Base-by-base conservation (phyloP, 1,140 invertebrate species). In the Notospermus geniculatus region DNA sequence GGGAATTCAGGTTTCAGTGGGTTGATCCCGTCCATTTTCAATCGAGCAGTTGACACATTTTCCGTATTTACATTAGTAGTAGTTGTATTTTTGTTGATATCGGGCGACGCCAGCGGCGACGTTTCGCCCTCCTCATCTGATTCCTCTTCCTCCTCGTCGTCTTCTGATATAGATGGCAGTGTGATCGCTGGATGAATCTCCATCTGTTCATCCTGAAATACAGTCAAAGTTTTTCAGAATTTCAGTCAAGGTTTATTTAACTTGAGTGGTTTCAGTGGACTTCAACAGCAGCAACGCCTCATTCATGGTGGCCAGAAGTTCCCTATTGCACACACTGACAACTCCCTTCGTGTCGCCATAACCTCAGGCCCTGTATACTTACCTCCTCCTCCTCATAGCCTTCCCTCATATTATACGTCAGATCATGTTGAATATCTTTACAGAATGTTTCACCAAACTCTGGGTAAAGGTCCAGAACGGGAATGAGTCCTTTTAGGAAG, bases 391-490 rank as follows among this genome's bases (percentile, higher is more conserved):
- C 77, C 23, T 76, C 71, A 52, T 66, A 69, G 0, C 93, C 93
- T 80, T 97, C 94, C 25, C 94, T 84, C 23, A 98, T 84, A 80
- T 97, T 98, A 80, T 93, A 96, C 0, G 94, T 96, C 46, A 97
- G 85, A 80, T 97, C 94, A 75, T 97, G 94, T 71, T 93, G 91
- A 69, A 97, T 94, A 73, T 97, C 94, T 63, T 93, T 87, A 27
- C 91, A 88, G 77, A 97, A 97, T 72, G 93, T 90, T 53, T 83
- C 81, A 67, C 94, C 91, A 79, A 95, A 96, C 77, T 97, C 93
- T 0, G 93, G 93, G 79, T 97, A 97, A 0, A 96, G 80, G 7
- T 90, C 84, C 1, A 97, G 83, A 0, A 94, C 92, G 64, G 95
- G 92, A n/a, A 93, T 87, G 9, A 97, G 83, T 1, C 93, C 93